Conservation (phyloP, 2,113 vertebrate genomes). For the Chauna torquata region DNA sequence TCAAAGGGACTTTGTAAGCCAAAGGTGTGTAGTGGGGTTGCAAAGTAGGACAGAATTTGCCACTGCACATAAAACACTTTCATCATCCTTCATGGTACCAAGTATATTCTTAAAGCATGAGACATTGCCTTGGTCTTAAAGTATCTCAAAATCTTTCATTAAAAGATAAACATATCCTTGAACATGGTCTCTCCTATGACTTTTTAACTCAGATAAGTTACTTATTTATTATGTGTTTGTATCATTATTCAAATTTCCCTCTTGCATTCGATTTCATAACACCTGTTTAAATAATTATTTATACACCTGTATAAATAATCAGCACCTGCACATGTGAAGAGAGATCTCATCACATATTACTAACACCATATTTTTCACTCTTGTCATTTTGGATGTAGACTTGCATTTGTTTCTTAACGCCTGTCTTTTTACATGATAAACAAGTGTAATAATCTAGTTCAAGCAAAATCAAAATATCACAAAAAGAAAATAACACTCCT, state of each 20-base stretch:
- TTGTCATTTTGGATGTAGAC: background rate
- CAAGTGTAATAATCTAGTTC: background rate
- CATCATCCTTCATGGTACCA: conserved; percentile 26
- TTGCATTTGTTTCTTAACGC: background rate
- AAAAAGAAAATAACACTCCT: background rate
- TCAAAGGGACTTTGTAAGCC: conserved; percentile 54
- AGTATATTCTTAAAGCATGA: conserved; percentile 34
- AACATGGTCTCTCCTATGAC: background rate
- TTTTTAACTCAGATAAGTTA: background rate
- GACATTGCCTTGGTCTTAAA: background rate
- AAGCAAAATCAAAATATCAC: background rate
- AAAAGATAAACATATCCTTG: background rate
- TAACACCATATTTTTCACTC: background rate
- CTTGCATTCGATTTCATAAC: background rate
- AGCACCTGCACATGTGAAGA: background rate
- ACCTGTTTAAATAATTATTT: background rate
- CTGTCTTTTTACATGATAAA: background rate
- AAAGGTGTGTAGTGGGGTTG: background rate
- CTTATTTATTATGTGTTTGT: background rate
- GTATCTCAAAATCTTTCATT: conserved; percentile 1
- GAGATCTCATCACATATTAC: background rate
- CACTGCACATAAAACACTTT: background rate
- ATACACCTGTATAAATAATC: background rate
- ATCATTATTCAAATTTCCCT: background rate
- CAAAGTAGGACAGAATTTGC: background rate